Evolutionary conservation across 37 sponge, comb jelly and placozoan genomes (phyloP).

Genomic region (Bolinopsis microptera): DNA sequence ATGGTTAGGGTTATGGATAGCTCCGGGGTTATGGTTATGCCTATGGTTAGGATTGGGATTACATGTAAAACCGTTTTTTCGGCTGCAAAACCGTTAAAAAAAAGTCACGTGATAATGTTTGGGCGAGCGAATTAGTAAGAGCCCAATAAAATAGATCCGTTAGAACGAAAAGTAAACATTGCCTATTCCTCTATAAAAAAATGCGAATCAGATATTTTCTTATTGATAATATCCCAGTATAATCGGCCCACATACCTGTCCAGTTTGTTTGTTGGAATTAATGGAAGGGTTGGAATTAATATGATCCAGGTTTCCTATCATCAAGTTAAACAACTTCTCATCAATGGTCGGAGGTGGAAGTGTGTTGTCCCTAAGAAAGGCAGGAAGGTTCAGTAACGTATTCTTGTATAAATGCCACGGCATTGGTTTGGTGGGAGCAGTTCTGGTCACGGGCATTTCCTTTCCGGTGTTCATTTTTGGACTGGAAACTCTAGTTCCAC

Average conservation of each 20-base stretch:
- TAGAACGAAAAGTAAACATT: no score
- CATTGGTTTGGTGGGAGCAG: constrained; percentile 31
- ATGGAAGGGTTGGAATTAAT: constrained; percentile 49
- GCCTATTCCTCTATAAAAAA: no score
- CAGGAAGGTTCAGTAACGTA: constrained; percentile 5
- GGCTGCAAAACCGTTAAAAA: no score
- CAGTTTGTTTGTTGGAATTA: not conserved
- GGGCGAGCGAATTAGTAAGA: no score
- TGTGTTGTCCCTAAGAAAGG: constrained; percentile 33
- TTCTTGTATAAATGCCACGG: constrained; percentile 60
- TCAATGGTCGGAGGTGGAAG: constrained; percentile 51
- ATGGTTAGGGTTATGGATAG: no score
- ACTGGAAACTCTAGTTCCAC: not conserved
- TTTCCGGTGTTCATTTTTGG: not conserved
- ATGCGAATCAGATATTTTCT: no score
- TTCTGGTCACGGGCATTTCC: not conserved
- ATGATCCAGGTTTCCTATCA: constrained; percentile 57
- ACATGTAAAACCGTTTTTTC: no score
- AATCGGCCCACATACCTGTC: not conserved
- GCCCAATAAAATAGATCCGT: no score
- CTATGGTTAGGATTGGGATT: no score
- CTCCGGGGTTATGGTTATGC: no score
- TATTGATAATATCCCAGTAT: no score
- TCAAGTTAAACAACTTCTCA: constrained; percentile 43
- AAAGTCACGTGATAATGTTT: no score